Base-by-base conservation (phyloP, 2,888 invertebrate species). In the Maniola hyperantus region DNA sequence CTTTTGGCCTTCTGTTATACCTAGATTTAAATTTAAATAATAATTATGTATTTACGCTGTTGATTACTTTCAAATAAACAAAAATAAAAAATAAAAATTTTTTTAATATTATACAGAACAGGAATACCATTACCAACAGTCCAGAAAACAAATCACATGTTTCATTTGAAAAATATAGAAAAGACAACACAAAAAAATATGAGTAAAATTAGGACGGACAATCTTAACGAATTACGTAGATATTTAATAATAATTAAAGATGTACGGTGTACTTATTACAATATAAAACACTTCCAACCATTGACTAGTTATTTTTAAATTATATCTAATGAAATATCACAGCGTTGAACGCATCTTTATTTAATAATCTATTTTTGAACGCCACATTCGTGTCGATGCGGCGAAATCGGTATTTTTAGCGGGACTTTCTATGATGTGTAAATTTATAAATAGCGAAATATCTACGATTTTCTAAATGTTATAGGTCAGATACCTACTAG, bases 361-460 rank as follows among this genome's bases (percentile, higher is more conserved):
- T 68, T 68, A 51, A 70, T 67, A 61, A 59, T 71, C 70, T 74
- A 73, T 72, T 73, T 74, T 64, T 53, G 66, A 66, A 67, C 71
- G 67, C 44, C 68, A 64, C 66, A 34, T 39, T 42, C 53, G 65
- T 67, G 54, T 65, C 68, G 71, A 70, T 64, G 72, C 67, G 68
- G 68, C 63, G 67, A 69, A 70, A 66, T 67, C 71, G 48, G 48
- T 74, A 73, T 74, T 74, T 74, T 71, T 69, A 72, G 72, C 72
- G 67, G 67, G 66, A 72, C 65, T 72, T 72, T 73, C 70, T 63
- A 68, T 61, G 71, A 72, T 70, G 58, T 62, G 60, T 69, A 58
- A 68, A 58, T 68, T 71, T 74, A 73, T 69, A 60, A 69, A 70
- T 71, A 72, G 61, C 64, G 34, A 58, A 60, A 34, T 61, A 59